phyloP scores from a whole-genome alignment of 2,888 invertebrate genomes.

The Parnassius orleans region DNA sequence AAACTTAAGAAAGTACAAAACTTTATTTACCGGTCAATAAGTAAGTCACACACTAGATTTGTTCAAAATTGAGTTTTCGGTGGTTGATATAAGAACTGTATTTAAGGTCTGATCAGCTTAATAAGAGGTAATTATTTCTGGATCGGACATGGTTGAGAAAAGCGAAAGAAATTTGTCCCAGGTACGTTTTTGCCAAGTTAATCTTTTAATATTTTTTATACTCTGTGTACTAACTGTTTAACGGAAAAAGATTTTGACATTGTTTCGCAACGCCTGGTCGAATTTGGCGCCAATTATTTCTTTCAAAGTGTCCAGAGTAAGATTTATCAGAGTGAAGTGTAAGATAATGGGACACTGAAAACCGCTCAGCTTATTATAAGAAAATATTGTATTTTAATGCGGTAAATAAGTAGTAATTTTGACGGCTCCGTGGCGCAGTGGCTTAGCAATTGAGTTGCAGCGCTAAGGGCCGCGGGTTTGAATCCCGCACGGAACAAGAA shows the following conservation, averaged over 20 bases:
- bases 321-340: slow-evolving; percentile 21
- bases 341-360: background rate
- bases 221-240: slow-evolving; percentile 54
- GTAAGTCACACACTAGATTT: slow-evolving; percentile 3
- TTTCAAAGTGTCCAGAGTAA: slow-evolving; percentile 46
- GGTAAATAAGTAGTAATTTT: too few species aligned
- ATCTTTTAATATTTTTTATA: slow-evolving; percentile 47
- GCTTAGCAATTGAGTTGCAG: too few species aligned
- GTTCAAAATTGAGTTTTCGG: slow-evolving; percentile 26
- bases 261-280: slow-evolving; percentile 58
- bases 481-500: too few species aligned
- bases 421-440: too few species aligned
- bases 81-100: slow-evolving; percentile 9
- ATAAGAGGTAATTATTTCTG: slow-evolving; percentile 27
- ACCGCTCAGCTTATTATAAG: too few species aligned
- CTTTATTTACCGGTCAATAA: slow-evolving; percentile 27
- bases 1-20: slow-evolving; percentile 46
- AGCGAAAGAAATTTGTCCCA: slow-evolving; percentile 75
- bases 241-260: slow-evolving; percentile 72
- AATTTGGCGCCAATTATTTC: slow-evolving; percentile 72
- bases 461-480: too few species aligned
- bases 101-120: slow-evolving; percentile 2
- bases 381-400: too few species aligned
- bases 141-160: slow-evolving; percentile 51
- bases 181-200: slow-evolving; percentile 48